Evolutionary conservation across 1,140 invertebrate species (phyloP).

Genomic region (Metopolophium dirhodum): DNA sequence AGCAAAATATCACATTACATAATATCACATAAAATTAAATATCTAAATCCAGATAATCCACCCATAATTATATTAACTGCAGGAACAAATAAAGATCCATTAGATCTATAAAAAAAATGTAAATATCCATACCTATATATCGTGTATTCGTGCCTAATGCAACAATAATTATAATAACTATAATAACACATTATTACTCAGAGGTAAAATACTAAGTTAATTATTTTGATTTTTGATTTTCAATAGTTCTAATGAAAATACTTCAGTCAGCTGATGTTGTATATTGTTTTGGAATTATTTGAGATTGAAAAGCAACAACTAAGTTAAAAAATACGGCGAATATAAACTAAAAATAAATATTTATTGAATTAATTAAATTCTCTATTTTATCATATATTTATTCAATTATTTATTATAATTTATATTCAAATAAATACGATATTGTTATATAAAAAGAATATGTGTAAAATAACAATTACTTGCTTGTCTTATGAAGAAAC

Average conservation of each 20-base stretch:
- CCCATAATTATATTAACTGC: no score
- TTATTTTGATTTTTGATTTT: neutral
- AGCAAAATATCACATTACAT: no score
- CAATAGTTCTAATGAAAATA: neutral
- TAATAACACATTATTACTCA: neutral
- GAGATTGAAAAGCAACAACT: constrained; percentile 25
- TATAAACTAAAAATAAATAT: constrained; percentile 23
- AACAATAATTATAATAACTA: neutral
- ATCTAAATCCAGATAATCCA: no score
- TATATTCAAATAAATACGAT: no score
- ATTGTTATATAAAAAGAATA: neutral
- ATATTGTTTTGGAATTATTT: constrained; percentile 18
- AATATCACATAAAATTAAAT: no score
- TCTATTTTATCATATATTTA: neutral
- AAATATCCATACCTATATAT: neutral
- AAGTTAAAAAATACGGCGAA: neutral
- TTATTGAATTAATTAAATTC: neutral
- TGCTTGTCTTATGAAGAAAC: neutral
- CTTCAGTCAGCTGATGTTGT: neutral
- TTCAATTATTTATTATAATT: no score
- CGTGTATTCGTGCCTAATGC: neutral
- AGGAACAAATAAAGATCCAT: no score
- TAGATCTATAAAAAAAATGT: neutral
- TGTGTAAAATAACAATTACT: neutral
- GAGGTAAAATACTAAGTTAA: neutral